phyloP scores from a whole-genome alignment of 2,797 vertebrate species.

The Sebastes miniatus region DNA sequence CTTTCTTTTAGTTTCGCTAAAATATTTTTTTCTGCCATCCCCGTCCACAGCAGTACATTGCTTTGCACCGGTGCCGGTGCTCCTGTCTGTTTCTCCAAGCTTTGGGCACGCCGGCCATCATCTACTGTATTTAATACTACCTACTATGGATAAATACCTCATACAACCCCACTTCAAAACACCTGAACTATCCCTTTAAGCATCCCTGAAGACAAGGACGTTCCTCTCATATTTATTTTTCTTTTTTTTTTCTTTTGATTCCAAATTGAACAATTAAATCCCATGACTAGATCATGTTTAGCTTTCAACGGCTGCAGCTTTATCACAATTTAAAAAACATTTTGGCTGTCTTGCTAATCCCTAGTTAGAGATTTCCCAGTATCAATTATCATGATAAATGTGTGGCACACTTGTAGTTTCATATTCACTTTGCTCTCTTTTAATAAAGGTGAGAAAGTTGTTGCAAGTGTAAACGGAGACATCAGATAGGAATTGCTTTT shows the following conservation, averaged over 20 bases:
- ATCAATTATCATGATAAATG: not conserved
- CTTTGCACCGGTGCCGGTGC: no score
- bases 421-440: not conserved
- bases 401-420: not conserved
- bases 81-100: no score
- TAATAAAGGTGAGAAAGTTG: not conserved
- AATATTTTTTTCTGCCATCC: accelerated
- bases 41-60: no score
- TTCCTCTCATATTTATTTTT: not conserved
- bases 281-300: not conserved
- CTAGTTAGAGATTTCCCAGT: not conserved
- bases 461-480: not conserved
- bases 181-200: no score
- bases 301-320: not conserved
- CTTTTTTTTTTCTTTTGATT: not conserved
- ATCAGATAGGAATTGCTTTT: not conserved
- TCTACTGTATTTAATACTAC: no score
- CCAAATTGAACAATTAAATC: not conserved
- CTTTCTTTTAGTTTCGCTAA: no score
- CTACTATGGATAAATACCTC: no score
- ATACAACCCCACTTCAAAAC: no score
- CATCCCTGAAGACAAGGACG: no score
- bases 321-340: not conserved
- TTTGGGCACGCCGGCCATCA: no score
- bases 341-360: not conserved